Percentiles rank a stretch among this genome's conserved stretches.
phyloP scores from a whole-genome alignment of 1,140 invertebrate genomes.

The Geopemphigus sp. region DNA sequence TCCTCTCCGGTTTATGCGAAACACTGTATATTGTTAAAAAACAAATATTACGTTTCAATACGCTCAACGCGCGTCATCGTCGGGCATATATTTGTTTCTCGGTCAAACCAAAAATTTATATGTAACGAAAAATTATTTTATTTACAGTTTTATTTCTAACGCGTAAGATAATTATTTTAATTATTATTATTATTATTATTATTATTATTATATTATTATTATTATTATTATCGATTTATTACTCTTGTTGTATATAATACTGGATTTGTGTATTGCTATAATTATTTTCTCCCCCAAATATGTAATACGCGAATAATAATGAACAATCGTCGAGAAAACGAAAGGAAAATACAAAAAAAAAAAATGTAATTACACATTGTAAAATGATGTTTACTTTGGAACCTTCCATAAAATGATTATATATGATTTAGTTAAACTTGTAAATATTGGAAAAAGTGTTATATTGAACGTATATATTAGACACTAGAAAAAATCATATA shows the following conservation, averaged over 20 bases:
- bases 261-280: slow-evolving; percentile 47
- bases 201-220: slow-evolving; percentile 41
- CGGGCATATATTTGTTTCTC: not conserved
- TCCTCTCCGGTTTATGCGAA: slow-evolving; percentile 22
- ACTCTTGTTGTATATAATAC: slow-evolving; percentile 31
- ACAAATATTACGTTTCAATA: not conserved
- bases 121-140: slow-evolving; percentile 19
- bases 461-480: slow-evolving; percentile 36
- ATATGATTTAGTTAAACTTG: slow-evolving; percentile 38
- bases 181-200: slow-evolving; percentile 34
- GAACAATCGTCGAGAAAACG: slow-evolving; percentile 27
- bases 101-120: slow-evolving; percentile 11
- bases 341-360: slow-evolving; percentile 35
- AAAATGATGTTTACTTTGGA: slow-evolving; percentile 46
- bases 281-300: slow-evolving; percentile 20
- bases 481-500: slow-evolving; percentile 42
- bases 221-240: slow-evolving; percentile 32
- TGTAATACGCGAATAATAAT: slow-evolving; percentile 23
- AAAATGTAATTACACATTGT: slow-evolving; percentile 46
- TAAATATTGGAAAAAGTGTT: slow-evolving; percentile 49
- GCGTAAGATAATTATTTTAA: slow-evolving; percentile 20
- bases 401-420: slow-evolving; percentile 37
- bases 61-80: not conserved
- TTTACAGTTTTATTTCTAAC: slow-evolving; percentile 42
- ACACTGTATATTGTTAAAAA: not conserved